These are phyloP conservation scores for Antechinus flavipes DNA, from an alignment of 2,113 vertebrate genomes.

Conservation along the genomic window DNA sequence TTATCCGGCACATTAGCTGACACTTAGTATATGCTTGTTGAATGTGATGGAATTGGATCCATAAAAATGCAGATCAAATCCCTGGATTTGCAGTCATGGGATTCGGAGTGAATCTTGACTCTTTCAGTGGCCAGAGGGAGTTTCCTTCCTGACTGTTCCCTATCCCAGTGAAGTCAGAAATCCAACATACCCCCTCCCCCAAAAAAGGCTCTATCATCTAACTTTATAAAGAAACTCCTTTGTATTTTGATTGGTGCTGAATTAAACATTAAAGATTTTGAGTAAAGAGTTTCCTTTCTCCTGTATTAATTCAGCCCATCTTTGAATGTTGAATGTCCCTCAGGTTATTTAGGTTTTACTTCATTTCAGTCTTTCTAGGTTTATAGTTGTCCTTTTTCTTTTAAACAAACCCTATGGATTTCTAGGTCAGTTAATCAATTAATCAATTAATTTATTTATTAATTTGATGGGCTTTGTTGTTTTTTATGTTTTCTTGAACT, in stretches of 20 bases:
- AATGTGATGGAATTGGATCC: neutral
- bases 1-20: neutral
- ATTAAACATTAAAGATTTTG: neutral
- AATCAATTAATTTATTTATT: no score
- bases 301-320: neutral
- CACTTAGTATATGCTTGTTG: neutral
- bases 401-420: neutral
- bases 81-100: neutral
- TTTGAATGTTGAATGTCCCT: neutral
- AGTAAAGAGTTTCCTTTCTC: neutral
- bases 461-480: neutral
- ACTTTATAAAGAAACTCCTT: neutral
- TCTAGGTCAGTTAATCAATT: neutral
- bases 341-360: neutral
- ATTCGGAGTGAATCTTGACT: neutral
- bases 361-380: neutral
- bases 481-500: neutral
- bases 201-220: neutral
- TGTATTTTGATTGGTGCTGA: neutral
- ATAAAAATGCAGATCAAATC: neutral
- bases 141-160: neutral
- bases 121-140: neutral
- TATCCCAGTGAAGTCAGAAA: neutral
- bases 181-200: neutral
- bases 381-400: neutral